Evolutionary conservation across 2,113 vertebrate species (phyloP).

Genomic region (Pica pica): DNA sequence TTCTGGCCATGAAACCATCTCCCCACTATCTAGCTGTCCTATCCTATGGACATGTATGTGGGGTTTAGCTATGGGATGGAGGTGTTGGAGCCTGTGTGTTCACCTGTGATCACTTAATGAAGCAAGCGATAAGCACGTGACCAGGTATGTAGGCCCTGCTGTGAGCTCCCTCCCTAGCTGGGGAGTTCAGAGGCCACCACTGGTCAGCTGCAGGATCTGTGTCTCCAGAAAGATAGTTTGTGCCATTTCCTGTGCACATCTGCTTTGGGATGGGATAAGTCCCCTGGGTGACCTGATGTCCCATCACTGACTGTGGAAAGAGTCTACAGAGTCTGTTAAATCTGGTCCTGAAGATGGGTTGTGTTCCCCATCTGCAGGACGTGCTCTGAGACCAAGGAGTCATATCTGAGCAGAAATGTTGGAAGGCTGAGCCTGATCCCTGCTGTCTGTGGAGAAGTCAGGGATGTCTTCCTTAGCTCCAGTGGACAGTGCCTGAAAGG

Average conservation of each 20-base stretch:
- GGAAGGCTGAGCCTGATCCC: not conserved
- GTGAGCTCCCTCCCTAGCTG: not conserved
- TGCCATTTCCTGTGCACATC: not conserved
- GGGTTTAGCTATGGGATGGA: not conserved
- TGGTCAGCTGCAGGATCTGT: not conserved
- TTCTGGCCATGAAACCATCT: not conserved
- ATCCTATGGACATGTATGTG: not conserved
- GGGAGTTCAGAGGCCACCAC: not conserved
- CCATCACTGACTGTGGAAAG: not conserved
- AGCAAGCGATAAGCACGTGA: not conserved
- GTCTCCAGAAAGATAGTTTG: not conserved
- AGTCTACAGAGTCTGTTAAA: not conserved
- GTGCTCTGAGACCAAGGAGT: not conserved
- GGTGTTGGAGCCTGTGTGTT: not conserved
- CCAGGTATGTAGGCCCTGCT: not conserved
- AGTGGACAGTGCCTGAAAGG: not conserved
- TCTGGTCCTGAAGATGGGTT: not conserved
- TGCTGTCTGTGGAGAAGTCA: not conserved
- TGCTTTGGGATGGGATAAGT: not conserved
- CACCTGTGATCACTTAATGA: fast-evolving
- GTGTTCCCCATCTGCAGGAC: not conserved
- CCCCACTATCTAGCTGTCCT: fast-evolving
- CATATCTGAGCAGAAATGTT: not conserved
- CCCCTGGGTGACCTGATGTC: not conserved
- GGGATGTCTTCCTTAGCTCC: not conserved